These are phyloP conservation scores for Microcebus lehilahytsara DNA, from an alignment of 2,113 vertebrate species.

Conservation along the genomic window DNA sequence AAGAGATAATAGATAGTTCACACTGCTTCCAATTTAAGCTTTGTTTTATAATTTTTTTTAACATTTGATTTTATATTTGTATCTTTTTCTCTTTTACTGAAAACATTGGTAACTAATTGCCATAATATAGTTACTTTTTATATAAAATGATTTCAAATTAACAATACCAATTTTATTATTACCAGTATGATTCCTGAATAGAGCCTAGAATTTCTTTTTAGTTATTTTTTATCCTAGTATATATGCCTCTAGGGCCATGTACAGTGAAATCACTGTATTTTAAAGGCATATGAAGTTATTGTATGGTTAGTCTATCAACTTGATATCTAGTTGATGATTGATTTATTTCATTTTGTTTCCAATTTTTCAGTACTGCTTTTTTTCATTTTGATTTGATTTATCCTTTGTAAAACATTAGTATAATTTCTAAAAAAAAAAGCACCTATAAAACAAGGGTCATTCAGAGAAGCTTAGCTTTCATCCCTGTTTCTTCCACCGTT, in stretches of 20 bases:
- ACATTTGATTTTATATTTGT: conserved; percentile 6
- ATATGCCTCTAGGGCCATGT: not conserved
- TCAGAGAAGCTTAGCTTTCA: not conserved
- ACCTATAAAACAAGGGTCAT: not conserved
- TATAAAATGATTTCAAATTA: not conserved
- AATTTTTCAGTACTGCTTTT: not conserved
- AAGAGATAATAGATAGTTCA: not conserved
- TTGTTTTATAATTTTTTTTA: not conserved
- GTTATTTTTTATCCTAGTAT: not conserved
- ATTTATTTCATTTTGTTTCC: conserved; percentile 35
- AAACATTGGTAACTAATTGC: not conserved
- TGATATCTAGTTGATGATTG: not conserved
- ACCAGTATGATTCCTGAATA: not conserved
- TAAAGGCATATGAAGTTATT: not conserved
- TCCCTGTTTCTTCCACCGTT: not conserved
- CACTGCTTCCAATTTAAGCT: not conserved
- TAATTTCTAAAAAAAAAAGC: not conserved
- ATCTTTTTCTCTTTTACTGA: conserved; percentile 6
- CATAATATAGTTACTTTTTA: not conserved
- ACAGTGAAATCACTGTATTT: not conserved
- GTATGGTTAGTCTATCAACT: not conserved
- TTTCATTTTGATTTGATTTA: not conserved
- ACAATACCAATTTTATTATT: not conserved
- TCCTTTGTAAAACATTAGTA: not conserved
- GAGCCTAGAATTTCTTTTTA: not conserved